A percentile compares a stretch with the other conserved stretches of the same genome.
Conservation (phyloP, 2,113 vertebrate species). For the Calidris pygmaea region DNA sequence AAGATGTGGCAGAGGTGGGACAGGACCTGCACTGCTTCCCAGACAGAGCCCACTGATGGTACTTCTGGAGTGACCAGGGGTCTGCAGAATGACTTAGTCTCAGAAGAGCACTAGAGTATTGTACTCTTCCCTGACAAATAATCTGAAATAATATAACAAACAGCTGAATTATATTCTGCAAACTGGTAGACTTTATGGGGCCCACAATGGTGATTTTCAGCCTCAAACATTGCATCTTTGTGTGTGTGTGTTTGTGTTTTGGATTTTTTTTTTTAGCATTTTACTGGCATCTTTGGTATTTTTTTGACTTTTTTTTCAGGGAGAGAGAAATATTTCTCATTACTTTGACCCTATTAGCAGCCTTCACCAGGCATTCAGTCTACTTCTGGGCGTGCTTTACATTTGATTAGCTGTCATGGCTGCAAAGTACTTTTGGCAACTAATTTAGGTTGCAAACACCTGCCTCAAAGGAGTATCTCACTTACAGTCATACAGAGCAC, state of each 20-base stretch:
- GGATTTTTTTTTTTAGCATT: not conserved
- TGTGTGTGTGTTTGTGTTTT: not conserved
- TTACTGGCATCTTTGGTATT: not conserved
- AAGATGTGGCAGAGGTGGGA: not conserved
- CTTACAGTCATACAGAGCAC: not conserved
- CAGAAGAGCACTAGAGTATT: not conserved
- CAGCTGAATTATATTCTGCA: not conserved
- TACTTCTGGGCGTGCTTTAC: not conserved
- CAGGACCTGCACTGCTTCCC: not conserved
- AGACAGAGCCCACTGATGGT: not conserved
- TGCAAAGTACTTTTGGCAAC: not conserved
- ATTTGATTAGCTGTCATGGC: not conserved
- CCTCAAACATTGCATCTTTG: not conserved
- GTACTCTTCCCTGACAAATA: not conserved
- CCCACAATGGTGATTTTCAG: not conserved
- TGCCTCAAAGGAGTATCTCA: not conserved
- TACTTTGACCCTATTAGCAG: not conserved
- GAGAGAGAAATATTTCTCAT: not conserved
- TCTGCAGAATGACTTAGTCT: not conserved
- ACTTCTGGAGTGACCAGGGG: not conserved
- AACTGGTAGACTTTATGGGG: not conserved
- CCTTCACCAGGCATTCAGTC: not conserved
- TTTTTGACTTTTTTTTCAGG: not conserved
- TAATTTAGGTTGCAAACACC: not conserved
- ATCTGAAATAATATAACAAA: not conserved